phyloP scores from a whole-genome alignment of 2,888 invertebrate genomes.

The Pyralis farinalis region DNA sequence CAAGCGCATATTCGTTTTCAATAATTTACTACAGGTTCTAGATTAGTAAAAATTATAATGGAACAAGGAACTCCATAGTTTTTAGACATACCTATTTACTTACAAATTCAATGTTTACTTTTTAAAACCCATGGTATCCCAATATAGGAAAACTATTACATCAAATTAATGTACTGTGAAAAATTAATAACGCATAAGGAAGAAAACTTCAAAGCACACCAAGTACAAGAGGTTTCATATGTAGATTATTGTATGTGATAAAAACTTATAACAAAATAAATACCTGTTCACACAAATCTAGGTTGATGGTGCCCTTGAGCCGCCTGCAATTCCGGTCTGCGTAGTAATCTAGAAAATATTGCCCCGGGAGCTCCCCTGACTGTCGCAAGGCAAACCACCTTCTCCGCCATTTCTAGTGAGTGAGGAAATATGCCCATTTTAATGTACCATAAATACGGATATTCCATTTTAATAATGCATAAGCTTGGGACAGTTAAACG shows the following conservation, averaged over 20 bases:
- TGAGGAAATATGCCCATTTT: slow-evolving; percentile 21
- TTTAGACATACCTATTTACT: too few relatives aligned
- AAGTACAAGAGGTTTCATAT: neutral
- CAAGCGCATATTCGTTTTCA: too few relatives aligned
- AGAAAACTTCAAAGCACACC: too few relatives aligned
- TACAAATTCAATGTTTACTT: too few relatives aligned
- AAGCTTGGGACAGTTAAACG: slow-evolving; percentile 11
- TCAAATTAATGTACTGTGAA: too few relatives aligned
- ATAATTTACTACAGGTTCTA: too few relatives aligned
- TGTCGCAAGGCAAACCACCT: slow-evolving; percentile 96
- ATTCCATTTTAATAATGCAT: slow-evolving; percentile 17
- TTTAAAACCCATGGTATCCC: too few relatives aligned
- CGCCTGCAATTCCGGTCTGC: slow-evolving; percentile 92
- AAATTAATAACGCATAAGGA: too few relatives aligned
- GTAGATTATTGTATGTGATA: neutral
- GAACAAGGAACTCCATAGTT: too few relatives aligned
- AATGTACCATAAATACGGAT: slow-evolving; percentile 16
- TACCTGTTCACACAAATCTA: slow-evolving; percentile 98
- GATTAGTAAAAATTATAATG: too few relatives aligned
- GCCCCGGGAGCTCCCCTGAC: slow-evolving; percentile 95
- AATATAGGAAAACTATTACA: too few relatives aligned
- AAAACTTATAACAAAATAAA: slow-evolving; percentile 18
- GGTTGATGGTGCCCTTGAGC: slow-evolving; percentile 93
- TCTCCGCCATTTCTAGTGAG: slow-evolving; percentile 93
- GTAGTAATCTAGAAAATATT: slow-evolving; percentile 96